Base-by-base conservation (phyloP, 2,113 vertebrate species). In the Leptobrachium leishanense region DNA sequence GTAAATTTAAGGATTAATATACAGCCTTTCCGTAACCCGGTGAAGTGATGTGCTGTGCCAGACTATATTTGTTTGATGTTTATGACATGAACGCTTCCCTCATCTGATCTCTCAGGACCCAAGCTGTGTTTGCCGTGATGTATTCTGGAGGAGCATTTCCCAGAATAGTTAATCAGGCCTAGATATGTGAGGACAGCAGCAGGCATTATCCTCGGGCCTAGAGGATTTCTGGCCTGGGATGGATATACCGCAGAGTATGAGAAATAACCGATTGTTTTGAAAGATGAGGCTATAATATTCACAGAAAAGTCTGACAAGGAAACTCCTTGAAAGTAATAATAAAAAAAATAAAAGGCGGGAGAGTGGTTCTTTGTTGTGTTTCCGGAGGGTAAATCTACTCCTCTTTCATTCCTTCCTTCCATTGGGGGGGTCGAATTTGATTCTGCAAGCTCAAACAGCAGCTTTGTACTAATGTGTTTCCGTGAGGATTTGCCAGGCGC, bases 401-500 rank as follows among this genome's bases (percentile, higher is more conserved):
- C 1, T 82, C 77, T 83, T 82, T 83, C 71, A 57, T 59, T 57
- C 0, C 59, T 75, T 76, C 76, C 71, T 13, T 7, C 68, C 69
- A 83, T 75, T 72, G 44, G 68, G 70, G 70, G 84, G 78, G 76
- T 46, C 67, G 72, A 64, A 84, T 68, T 84, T 66, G 72, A 69
- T 83, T 82, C 83, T 0, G 0, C 72, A 85, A 84, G 81, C 84
- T 87, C 77, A 43, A 82, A 83, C 81, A 85, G 85, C 62, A 1
- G 0, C 86, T 81, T 74, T 87, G 85, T 88, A 84, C 85, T 83
- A 55, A 75, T 76, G 83, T 79, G 68, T 86, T 88, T 92, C 88
- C 85, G 83, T 84, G 76, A 75, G 79, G 66, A 84, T 85, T 79
- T 82, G 84, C 86, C 89, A 88, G 84, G 81, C 89, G 88, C 90